Evolutionary conservation across 1,140 invertebrate species (phyloP).

Genomic region (Hylaeus volcanicus): DNA sequence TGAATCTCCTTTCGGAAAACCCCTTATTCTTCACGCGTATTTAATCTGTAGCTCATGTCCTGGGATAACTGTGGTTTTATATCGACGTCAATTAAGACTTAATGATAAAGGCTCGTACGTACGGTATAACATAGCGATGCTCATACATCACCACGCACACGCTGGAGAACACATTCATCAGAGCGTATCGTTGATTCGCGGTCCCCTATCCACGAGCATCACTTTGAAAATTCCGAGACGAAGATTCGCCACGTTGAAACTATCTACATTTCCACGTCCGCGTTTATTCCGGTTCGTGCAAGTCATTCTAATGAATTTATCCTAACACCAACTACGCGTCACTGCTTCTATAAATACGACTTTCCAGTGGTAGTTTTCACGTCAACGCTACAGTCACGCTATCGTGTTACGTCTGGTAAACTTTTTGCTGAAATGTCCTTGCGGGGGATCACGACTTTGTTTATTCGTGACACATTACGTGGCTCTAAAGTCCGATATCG

Average conservation of each 20-base stretch:
- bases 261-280: neutral
- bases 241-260: neutral
- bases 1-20: no score
- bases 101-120: neutral
- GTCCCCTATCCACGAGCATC: neutral
- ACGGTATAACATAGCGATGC: neutral
- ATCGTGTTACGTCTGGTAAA: no score
- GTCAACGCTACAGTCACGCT: no score
- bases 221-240: neutral
- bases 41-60: no score
- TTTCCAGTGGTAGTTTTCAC: no score
- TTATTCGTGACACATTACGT: no score
- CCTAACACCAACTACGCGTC: no score
- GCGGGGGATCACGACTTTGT: no score
- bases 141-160: neutral
- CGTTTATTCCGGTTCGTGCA: neutral
- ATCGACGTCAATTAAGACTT: conserved; percentile 15
- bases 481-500: no score
- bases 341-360: no score
- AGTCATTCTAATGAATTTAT: neutral
- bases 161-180: neutral
- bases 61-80: neutral
- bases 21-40: no score
- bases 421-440: no score
- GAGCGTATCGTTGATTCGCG: conserved; percentile 21